Conservation (phyloP, 2,797 vertebrate species). For the Acomys russatus region DNA sequence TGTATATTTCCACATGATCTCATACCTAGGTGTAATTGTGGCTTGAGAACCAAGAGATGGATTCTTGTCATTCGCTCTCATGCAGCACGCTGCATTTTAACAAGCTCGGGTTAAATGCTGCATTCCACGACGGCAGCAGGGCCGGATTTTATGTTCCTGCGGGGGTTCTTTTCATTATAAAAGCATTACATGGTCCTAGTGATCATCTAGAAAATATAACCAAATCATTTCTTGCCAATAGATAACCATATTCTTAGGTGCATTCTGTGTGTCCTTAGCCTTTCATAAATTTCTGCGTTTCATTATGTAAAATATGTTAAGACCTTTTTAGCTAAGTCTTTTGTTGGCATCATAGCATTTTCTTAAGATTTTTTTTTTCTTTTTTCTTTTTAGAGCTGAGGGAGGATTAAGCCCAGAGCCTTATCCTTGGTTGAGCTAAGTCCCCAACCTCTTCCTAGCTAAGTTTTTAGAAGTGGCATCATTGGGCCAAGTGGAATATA, state of each 20-base stretch:
- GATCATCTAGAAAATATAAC: constrained; percentile 53
- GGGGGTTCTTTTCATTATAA: background rate
- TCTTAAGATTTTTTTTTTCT: constrained; percentile 5
- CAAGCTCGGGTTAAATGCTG: background rate
- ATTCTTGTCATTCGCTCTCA: background rate
- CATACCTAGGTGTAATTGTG: constrained; percentile 21
- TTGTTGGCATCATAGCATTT: constrained; percentile 32
- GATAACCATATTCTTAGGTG: background rate
- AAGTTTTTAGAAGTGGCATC: constrained; percentile 27
- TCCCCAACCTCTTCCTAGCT: background rate
- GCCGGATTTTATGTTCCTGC: constrained; percentile 1
- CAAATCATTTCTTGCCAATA: background rate
- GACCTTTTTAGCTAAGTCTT: constrained; percentile 25
- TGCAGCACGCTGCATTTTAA: background rate
- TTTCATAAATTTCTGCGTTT: background rate
- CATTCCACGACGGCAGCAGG: background rate
- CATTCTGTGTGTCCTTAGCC: background rate
- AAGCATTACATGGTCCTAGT: background rate
- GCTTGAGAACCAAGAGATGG: background rate
- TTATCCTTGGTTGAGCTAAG: background rate
- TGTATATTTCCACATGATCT: background rate
- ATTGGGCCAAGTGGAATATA: background rate
- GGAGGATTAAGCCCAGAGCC: background rate
- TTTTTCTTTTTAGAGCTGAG: background rate
- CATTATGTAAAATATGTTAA: constrained; percentile 39